Conservation (phyloP, 2,113 vertebrate genomes). For the Hemicordylus capensis region DNA sequence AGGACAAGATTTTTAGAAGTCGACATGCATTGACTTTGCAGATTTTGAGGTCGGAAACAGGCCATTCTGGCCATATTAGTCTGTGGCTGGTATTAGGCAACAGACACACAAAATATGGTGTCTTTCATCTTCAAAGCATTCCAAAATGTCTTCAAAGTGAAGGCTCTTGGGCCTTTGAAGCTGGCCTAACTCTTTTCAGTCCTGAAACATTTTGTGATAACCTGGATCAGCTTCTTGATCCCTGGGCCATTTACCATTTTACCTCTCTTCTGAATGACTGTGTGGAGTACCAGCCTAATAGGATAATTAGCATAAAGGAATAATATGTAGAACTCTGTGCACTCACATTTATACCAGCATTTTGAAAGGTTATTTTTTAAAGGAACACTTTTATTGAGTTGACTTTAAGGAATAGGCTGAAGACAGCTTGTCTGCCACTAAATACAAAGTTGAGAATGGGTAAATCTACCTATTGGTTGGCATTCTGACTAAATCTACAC, state of each 20-base stretch:
- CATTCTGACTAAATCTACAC: no score
- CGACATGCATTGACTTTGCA: conserved; percentile 13
- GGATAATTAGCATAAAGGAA: conserved; percentile 2
- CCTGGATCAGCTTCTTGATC: conserved; percentile 8
- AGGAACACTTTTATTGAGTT: not conserved
- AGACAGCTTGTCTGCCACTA: not conserved
- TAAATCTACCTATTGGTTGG: no score
- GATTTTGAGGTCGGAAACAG: not conserved
- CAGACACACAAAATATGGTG: not conserved
- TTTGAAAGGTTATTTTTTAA: not conserved
- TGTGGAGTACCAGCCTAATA: not conserved
- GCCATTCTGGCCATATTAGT: not conserved
- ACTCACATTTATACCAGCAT: not conserved
- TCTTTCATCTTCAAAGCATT: conserved; percentile 15
- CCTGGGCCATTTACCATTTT: not conserved
- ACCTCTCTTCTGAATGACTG: not conserved
- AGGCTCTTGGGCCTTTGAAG: not conserved
- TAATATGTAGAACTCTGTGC: not conserved
- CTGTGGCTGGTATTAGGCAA: not conserved
- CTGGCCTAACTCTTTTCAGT: not conserved
- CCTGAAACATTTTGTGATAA: not conserved
- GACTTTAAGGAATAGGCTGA: not conserved
- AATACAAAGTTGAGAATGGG: not conserved
- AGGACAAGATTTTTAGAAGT: not conserved
- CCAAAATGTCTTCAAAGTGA: not conserved